A percentile compares a stretch with the other conserved stretches of the same genome.
Conservation (phyloP, 2,113 vertebrate species). For the Sinocyclocheilus anshuiensis region DNA sequence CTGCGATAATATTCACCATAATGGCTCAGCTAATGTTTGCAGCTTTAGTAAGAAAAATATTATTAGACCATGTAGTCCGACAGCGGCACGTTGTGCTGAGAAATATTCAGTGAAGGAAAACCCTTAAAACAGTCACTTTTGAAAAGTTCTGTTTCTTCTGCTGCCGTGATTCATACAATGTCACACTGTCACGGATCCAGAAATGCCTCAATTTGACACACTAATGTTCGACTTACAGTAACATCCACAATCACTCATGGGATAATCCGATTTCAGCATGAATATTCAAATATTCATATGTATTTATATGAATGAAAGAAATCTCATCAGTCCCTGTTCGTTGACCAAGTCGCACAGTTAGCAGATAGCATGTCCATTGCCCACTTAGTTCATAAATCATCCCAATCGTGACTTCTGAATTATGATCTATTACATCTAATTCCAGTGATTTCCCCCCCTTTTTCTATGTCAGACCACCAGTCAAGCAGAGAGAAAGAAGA, state of each 20-base stretch:
- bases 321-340: slow-evolving; percentile 36
- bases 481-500: slow-evolving; percentile 51
- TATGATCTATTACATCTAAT: slow-evolving; percentile 58
- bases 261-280: slow-evolving; percentile 7
- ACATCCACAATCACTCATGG: slow-evolving; percentile 20
- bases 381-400: slow-evolving; percentile 52
- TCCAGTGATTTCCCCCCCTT: background rate
- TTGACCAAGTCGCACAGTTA: slow-evolving; percentile 40
- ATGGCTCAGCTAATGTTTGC: slow-evolving; percentile 51
- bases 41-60: slow-evolving; percentile 48
- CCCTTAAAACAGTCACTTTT: slow-evolving; percentile 18
- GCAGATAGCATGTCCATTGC: slow-evolving; percentile 34
- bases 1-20: slow-evolving; percentile 50
- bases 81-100: background rate
- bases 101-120: slow-evolving; percentile 34
- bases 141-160: background rate
- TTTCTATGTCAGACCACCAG: slow-evolving; percentile 28
- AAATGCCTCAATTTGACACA: slow-evolving; percentile 22
- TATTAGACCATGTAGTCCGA: slow-evolving; percentile 40
- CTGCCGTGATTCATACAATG: background rate
- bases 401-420: slow-evolving; percentile 54
- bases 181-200: background rate
- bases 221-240: slow-evolving; percentile 16
- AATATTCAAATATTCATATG: slow-evolving; percentile 36
- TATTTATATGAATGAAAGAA: slow-evolving; percentile 34